Base-by-base conservation (phyloP, 2,888 invertebrate genomes). In the Pseudeuparius sepicola region DNA sequence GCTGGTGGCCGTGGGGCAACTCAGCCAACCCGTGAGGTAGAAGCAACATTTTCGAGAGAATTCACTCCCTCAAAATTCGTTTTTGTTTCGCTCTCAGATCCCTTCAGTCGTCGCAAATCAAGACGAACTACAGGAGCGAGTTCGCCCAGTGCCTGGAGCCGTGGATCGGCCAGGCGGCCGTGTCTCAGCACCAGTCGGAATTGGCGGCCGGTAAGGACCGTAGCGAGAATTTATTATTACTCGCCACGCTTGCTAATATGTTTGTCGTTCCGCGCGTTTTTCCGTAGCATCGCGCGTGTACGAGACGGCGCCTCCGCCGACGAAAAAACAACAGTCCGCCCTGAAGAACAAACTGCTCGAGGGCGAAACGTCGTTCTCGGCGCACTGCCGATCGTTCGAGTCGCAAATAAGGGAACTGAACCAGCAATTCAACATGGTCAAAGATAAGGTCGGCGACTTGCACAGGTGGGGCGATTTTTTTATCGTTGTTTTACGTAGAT, bases 401-500 rank as follows among this genome's bases (percentile, higher is more conserved):
- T 64, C 66, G 3, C 70, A 68, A 45, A 62, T 70, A 9, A 64
- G 75, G 56, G 75, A 75, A 44, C 54, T 76, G 36, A 72, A 70
- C 45, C 69, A 71, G 41, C 72, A 75, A 51, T 62, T 76, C 48
- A 67, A 67, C 47, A 63, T 66, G 4, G 70, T 77, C 3, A 73
- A 73, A 49, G 75, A 76, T 36, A 67, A 73, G 41, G 69, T 80
- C 4, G 71, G 73, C 28, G 80, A 81, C 45, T 57, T 80, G 15
- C 81, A 82, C 51, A 48, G 44, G 40, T 37, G 33, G 10, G 33
- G 7, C 27, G 17, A n/a, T 30, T 14, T 10, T 16, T 2, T n/a
- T n/a, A n/a, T n/a, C n/a, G n/a, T n/a, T n/a, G n/a, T n/a, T n/a
- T n/a, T n/a, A n/a, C n/a, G n/a, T n/a, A n/a, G n/a, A n/a, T n/a